Evolutionary conservation across 1,140 invertebrate species (phyloP), one percentile per base, ranked within the genome.

Genomic region (Brachionus rubens): DNA sequence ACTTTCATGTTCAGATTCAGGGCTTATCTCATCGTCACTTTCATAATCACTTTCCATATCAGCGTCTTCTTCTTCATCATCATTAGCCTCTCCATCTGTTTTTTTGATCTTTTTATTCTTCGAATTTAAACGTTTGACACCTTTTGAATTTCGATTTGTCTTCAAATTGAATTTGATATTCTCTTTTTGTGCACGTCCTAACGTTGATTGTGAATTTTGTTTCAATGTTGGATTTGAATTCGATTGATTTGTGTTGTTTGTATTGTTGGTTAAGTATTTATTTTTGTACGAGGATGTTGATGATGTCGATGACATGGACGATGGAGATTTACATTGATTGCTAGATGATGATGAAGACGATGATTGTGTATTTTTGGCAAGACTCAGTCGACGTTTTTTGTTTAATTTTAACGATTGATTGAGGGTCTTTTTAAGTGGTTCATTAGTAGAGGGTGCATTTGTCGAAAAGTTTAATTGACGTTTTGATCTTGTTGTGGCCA

Each of bases 241-340:
- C 3, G 52, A 54, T n/a, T 54, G 52, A 54, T 54, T 54, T 3
- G 28, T 33, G 36, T 33, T 59, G 30, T 59, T 59, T 9, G 54
- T 59, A 21, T 59, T 59, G 28, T 59, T 59, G 9, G 54, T 59
- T 33, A 59, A 30, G 9, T 59, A 59, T 59, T 59, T 59, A 33
- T 59, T 59, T 21, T 41, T 59, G 54, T 16, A 59, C 16, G 54
- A 59, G 7, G 54, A 59, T 2, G 36, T 3, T 36, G 54, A 59
- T 16, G 68, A 50, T n/a, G 47, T 50, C 16, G 68, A 72, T 26
- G 68, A 48, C 46, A 41, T 48, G 5, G 68, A 72, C 24, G 68
- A 72, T n/a, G 68, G 68, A 2, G 68, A 72, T 72, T 72, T 72
- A 26, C 68, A 72, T 26, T 72, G 43, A 50, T 54, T 33, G 41